phyloP scores from a whole-genome alignment of 35 echinoderm and acorn worm genomes.

The Anneissia japonica region DNA sequence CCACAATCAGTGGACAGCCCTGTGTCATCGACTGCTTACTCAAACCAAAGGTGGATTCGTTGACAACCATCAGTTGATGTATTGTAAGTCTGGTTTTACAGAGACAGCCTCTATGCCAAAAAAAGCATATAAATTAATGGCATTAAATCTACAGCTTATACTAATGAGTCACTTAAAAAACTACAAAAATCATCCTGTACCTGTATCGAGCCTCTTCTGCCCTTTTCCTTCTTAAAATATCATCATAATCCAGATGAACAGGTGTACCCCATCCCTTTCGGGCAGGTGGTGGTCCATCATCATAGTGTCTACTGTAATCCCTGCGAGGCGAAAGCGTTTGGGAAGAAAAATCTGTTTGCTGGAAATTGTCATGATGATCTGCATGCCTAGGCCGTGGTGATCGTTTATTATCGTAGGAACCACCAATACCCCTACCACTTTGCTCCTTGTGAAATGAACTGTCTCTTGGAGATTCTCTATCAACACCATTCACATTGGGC shows the following conservation, averaged over 20 bases:
- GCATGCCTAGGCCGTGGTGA: neutral
- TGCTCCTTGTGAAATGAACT: neutral
- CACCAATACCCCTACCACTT: neutral
- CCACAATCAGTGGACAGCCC: too few relatives aligned
- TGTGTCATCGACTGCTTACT: too few relatives aligned
- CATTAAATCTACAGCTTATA: too few relatives aligned
- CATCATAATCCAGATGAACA: constrained; percentile 64
- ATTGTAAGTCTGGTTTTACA: too few relatives aligned
- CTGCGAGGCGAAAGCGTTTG: too few relatives aligned
- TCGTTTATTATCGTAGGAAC: neutral
- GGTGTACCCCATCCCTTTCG: constrained; percentile 85
- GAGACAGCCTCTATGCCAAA: too few relatives aligned
- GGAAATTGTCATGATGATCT: neutral
- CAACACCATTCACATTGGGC: neutral
- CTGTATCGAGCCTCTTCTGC: constrained; percentile 81
- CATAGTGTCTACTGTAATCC: constrained; percentile 54
- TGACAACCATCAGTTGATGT: too few relatives aligned
- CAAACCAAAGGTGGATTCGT: too few relatives aligned
- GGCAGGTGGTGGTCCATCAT: constrained; percentile 57
- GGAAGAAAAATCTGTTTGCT: neutral
- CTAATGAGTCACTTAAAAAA: too few relatives aligned
- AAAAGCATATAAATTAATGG: too few relatives aligned
- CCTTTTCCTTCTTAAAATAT: constrained; percentile 55
- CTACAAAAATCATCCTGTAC: too few relatives aligned
- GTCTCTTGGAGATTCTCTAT: neutral